These are phyloP conservation scores for human (Homo sapiens) DNA, from an alignment of 2,113 vertebrate species.

Conservation along the genomic window DNA sequence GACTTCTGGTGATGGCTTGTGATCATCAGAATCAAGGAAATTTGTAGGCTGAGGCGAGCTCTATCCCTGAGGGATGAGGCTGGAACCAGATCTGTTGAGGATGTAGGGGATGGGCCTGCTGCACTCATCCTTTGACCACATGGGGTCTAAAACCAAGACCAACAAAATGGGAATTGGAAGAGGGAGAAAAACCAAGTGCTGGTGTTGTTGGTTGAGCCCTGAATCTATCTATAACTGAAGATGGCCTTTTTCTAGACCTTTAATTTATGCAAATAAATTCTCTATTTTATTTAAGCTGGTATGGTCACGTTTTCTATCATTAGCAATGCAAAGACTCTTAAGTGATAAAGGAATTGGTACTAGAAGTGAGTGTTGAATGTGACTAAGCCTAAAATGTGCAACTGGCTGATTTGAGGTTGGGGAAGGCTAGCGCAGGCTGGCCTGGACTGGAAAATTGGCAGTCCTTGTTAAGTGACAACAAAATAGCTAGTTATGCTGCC, in stretches of 20 bases:
- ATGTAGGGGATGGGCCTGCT: background rate
- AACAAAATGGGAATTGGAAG: background rate
- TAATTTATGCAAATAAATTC: background rate
- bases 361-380: background rate
- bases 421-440: background rate
- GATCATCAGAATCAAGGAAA: background rate
- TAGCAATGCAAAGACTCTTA: background rate
- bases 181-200: background rate
- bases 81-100: background rate
- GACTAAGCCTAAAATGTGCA: background rate
- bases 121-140: background rate
- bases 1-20: background rate
- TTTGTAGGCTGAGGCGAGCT: background rate
- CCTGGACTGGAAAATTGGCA: background rate
- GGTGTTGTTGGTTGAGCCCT: background rate
- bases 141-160: background rate
- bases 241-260: background rate
- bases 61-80: background rate
- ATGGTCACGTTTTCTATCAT: background rate
- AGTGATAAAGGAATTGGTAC: background rate
- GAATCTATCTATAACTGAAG: background rate
- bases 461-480: background rate
- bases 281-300: background rate
- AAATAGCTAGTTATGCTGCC: background rate
- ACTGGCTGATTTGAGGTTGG: background rate